Base-by-base conservation (phyloP, 1,140 invertebrate species). In the Galendromus occidentalis region DNA sequence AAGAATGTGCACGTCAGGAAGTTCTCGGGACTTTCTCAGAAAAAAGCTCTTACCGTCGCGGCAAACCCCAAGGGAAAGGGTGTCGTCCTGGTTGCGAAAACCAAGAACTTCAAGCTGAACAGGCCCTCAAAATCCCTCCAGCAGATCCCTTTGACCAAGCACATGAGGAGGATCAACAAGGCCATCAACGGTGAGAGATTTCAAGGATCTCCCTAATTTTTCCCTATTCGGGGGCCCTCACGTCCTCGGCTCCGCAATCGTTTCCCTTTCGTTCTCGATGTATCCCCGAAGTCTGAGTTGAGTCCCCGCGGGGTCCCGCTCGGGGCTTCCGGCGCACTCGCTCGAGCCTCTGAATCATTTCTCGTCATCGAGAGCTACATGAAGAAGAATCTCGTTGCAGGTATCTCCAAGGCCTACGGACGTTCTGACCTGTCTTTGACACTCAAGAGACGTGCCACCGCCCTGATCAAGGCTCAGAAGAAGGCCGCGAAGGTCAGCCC, bases 141-240 rank as follows among this genome's bases (percentile, higher is more conserved):
- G 20, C 25, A 59, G 22, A 59, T 59, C 14, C 51, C 51, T 33
- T 22, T 59, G 25, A 59, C 51, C 33, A 59, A 59, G 51, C 51
- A 59, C 51, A 59, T 59, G 51, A 59, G 51, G 51, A 59, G 33
- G 51, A 59, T 59, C 51, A 59, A 59, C 51, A 59, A 59, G 22
- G 14, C 51, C 14, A 25, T 59, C 22, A 59, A n/a, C 51, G 22
- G 51, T 59, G 33, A 39, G 33, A 9, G 9, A 39, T 9, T 39
- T n/a, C n/a, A n/a, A n/a, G n/a, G n/a, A n/a, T n/a, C n/a, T n/a
- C n/a, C n/a, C n/a, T n/a, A n/a, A n/a, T n/a, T n/a, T n/a, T n/a
- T n/a, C n/a, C n/a, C n/a, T n/a, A n/a, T n/a, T n/a, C n/a, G n/a
- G n/a, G n/a, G n/a, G n/a, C n/a, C n/a, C n/a, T n/a, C n/a, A n/a